These are phyloP conservation scores for Pogonus chalceus DNA, from an alignment of 1,140 invertebrate species.

Conservation along the genomic window DNA sequence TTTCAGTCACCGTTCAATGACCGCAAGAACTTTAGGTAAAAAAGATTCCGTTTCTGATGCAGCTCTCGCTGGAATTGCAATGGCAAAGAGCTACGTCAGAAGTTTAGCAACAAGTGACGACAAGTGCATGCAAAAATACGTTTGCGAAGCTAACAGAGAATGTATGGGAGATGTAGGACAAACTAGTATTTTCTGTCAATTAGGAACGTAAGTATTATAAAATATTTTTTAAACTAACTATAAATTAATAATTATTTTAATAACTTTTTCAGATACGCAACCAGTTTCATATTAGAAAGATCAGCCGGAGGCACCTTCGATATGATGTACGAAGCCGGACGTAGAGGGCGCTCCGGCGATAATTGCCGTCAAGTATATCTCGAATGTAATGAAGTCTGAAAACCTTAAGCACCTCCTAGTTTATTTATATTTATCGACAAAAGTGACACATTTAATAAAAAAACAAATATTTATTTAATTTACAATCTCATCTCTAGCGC, in stretches of 20 bases:
- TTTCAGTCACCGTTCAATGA: constrained; percentile 77
- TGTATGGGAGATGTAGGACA: constrained; percentile 74
- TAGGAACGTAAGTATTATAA: constrained; percentile 80
- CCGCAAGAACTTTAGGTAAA: constrained; percentile 68
- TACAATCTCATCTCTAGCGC: too few relatives aligned
- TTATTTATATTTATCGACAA: too few relatives aligned
- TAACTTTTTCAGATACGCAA: constrained; percentile 58
- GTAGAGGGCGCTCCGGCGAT: constrained; percentile 70
- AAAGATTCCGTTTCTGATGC: constrained; percentile 80
- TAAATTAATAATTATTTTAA: neutral
- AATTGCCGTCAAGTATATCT: constrained; percentile 73
- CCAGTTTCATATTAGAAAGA: constrained; percentile 71
- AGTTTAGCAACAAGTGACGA: constrained; percentile 73
- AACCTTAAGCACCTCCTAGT: neutral
- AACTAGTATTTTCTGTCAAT: constrained; percentile 79
- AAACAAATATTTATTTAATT: too few relatives aligned
- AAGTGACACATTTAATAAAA: too few relatives aligned
- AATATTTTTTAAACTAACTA: neutral
- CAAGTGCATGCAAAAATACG: constrained; percentile 65
- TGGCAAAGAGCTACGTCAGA: constrained; percentile 80
- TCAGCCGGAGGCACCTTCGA: constrained; percentile 61
- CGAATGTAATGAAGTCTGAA: constrained; percentile 78
- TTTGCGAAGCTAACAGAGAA: constrained; percentile 81
- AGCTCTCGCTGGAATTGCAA: constrained; percentile 70
- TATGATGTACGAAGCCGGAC: constrained; percentile 69